phyloP scores from a whole-genome alignment of 2,113 vertebrate genomes.

The Catharus bicknelli region DNA sequence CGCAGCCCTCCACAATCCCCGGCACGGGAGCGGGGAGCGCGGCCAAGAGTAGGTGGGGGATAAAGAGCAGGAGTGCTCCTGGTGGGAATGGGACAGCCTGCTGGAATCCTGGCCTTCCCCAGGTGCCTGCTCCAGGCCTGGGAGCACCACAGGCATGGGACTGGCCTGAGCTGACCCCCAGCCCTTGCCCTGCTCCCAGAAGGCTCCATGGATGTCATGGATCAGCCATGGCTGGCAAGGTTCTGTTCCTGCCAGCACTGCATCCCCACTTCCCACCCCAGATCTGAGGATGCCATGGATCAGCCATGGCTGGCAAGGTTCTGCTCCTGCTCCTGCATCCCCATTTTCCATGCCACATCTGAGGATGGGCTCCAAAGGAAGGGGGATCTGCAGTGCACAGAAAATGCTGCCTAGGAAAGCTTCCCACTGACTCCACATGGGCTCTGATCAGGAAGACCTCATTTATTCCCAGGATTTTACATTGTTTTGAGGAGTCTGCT shows the following conservation, averaged over 20 bases:
- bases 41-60: background rate
- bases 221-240: background rate
- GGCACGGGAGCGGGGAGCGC: rapidly evolving
- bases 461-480: background rate
- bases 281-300: rapidly evolving
- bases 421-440: rapidly evolving
- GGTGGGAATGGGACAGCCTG: rapidly evolving
- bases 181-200: rapidly evolving
- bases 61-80: rapidly evolving
- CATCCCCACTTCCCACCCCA: background rate
- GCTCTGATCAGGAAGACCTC: background rate
- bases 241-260: background rate
- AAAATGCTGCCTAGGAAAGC: background rate
- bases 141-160: rapidly evolving
- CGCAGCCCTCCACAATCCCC: background rate
- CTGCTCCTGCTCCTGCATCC: background rate
- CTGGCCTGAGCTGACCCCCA: background rate
- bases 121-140: background rate
- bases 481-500: background rate
- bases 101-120: background rate
- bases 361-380: background rate
- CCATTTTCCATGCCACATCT: rapidly evolving
- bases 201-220: rapidly evolving
- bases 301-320: background rate
- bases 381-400: background rate